Percentiles rank a stretch among this genome's conserved stretches.
These are phyloP conservation scores for Agrochola lota DNA, from an alignment of 2,888 invertebrate genomes.

Conservation along the genomic window DNA sequence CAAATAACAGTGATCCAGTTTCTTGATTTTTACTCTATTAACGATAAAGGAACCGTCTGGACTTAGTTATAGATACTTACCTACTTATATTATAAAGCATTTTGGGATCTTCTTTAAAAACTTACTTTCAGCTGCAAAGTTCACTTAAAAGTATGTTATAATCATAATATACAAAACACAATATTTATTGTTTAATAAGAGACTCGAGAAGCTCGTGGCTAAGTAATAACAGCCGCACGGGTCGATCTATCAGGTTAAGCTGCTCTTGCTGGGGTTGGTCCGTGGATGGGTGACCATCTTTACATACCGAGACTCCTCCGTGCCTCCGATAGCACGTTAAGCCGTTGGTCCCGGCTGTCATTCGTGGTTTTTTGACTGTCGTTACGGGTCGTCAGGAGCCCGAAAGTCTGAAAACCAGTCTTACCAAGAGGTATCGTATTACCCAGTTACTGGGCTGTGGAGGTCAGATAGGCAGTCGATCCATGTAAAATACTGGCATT, in stretches of 20 bases:
- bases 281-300: too few species aligned
- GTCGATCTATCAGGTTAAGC: too few species aligned
- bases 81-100: not conserved
- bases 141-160: not conserved
- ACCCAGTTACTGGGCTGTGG: not conserved
- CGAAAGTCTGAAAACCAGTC: not conserved
- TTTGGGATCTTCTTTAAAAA: not conserved
- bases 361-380: too few species aligned
- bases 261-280: too few species aligned
- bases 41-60: not conserved
- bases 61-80: not conserved
- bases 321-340: too few species aligned
- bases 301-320: too few species aligned
- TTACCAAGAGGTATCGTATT: not conserved
- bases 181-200: not conserved
- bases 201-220: too few species aligned
- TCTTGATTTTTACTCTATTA: not conserved
- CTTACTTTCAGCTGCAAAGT: not conserved
- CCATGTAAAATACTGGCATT: not conserved
- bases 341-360: too few species aligned
- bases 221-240: too few species aligned
- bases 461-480: not conserved
- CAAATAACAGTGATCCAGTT: conserved; percentile 20
- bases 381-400: not conserved
- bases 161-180: not conserved